Conservation (phyloP, 2,888 invertebrate genomes). For the Acanthosepion esculentum region DNA sequence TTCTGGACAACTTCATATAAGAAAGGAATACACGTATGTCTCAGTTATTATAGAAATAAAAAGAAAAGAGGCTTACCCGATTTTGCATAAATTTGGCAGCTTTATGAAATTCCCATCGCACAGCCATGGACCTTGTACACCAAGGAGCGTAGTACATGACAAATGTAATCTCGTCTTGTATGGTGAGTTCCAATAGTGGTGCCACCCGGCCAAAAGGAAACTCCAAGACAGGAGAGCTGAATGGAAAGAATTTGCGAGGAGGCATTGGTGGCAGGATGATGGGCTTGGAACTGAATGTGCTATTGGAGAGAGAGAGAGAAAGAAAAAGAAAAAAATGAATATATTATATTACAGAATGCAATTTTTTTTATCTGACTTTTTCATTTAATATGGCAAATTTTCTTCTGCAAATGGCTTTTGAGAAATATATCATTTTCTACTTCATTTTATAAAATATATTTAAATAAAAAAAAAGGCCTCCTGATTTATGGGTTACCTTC, state of each 20-base stretch:
- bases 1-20: no score
- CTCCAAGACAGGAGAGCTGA: constrained; percentile 83
- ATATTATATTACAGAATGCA: no score
- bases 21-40: no score
- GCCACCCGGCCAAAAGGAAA: constrained; percentile 86
- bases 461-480: no score
- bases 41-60: not conserved
- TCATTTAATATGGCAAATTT: no score
- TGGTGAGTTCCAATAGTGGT: constrained; percentile 80
- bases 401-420: no score
- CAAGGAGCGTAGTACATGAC: constrained; percentile 96
- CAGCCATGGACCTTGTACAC: constrained; percentile 89
- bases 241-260: constrained; percentile 84
- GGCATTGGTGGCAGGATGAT: constrained; percentile 58
- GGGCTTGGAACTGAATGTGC: constrained; percentile 64
- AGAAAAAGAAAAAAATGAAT: no score
- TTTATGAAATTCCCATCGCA: constrained; percentile 84
- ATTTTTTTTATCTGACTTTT: no score
- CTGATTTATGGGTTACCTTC: no score
- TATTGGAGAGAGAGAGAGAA: constrained; percentile 48
- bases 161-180: constrained; percentile 85
- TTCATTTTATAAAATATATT: no score
- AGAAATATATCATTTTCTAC: no score
- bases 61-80: constrained; percentile 78
- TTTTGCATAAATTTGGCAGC: constrained; percentile 83